These are phyloP conservation scores for Ferrisia virgata DNA, from an alignment of 2,888 invertebrate genomes.

Conservation along the genomic window DNA sequence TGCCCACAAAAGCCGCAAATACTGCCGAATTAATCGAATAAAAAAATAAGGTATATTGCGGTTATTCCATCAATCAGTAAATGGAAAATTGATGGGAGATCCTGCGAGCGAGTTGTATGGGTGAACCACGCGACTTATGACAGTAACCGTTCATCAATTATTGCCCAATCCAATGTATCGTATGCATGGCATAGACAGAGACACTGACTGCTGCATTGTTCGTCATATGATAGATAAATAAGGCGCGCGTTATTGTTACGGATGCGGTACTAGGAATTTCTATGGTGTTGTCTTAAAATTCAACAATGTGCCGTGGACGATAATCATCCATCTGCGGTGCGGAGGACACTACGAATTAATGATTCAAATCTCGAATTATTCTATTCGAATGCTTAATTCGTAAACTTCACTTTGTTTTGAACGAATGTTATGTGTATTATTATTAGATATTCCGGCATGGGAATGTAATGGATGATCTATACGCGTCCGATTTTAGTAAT, in stretches of 20 bases:
- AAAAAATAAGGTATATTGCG: background rate
- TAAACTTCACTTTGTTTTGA: background rate
- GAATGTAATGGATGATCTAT: background rate
- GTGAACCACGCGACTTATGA: background rate
- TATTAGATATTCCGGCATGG: too few species aligned
- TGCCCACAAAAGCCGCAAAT: too few species aligned
- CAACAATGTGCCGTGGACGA: background rate
- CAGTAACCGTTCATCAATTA: conserved; percentile 1
- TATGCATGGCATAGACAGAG: too few species aligned
- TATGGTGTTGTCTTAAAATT: background rate
- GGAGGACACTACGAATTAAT: background rate
- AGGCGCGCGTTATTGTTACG: background rate
- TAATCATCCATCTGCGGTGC: background rate
- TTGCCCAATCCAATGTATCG: background rate
- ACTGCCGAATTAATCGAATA: background rate
- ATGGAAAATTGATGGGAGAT: background rate
- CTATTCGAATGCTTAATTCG: background rate
- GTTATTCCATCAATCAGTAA: background rate
- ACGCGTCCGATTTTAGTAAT: background rate
- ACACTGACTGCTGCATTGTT: background rate
- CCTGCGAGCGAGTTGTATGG: background rate
- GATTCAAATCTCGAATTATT: background rate
- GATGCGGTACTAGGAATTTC: background rate
- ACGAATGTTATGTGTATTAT: background rate
- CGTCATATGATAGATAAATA: background rate